Evolutionary conservation across 2,113 vertebrate species (phyloP), one percentile per base, ranked within the genome.

Genomic region (Microcebus murinus): DNA sequence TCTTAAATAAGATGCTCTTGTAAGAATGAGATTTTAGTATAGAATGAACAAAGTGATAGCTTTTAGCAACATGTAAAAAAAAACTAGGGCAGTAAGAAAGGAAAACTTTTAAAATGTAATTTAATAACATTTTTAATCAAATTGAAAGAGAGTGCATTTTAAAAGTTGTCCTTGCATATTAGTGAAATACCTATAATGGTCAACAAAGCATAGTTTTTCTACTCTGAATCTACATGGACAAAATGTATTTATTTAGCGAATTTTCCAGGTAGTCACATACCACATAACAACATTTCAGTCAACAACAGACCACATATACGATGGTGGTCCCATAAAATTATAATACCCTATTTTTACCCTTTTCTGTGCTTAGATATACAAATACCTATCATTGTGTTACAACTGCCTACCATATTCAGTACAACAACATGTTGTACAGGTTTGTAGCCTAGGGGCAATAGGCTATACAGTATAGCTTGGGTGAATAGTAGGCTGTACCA

Each of bases 51-150:
- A 74, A 73, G 0, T 23, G 29, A 48, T 25, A 42, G 3, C 79
- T 91, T 95, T 63, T 15, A 80, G 55, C 18, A 57, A 91, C 8
- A 87, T 55, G 23, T 81, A 23, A 68, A 55, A 59, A 55, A 94
- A 82, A 63, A 61, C 31, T 25, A 91, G 68, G 63, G 39, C 6
- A 92, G 15, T 25, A 91, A 88, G 61, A 91, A 86, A 81, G 5
- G 10, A 81, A 96, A 96, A 63, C 2, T 71, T 80, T 76, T 50
- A 80, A 89, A 87, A 29, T 42, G 6, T 3, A 61, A 83, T 90
- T 87, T 85, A 89, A n/a, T 50, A 93, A 50, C 73, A 94, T 63
- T 96, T 95, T 71, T 87, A 94, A 80, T 63, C 61, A 93, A 91
- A 96, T 12, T 91, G 25, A 83, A 97, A 31, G 2, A 61, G 0